Percentiles rank a stretch among this genome's conserved stretches.
phyloP scores from a whole-genome alignment of 2,888 invertebrate species.

The Lysandra bellargus region DNA sequence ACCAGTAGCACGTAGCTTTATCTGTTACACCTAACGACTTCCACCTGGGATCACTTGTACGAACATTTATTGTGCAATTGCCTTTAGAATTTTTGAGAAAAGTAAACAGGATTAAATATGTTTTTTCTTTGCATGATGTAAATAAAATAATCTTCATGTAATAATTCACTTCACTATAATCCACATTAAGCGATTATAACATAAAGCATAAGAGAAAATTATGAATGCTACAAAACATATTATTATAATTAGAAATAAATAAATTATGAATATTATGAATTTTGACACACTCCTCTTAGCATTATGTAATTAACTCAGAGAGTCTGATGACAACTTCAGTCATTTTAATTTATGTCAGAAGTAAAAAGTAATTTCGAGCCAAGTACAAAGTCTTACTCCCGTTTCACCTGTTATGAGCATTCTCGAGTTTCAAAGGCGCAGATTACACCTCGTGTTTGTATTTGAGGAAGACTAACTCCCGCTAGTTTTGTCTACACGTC shows the following conservation, averaged over 20 bases:
- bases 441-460: slow-evolving; percentile 66
- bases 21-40: slow-evolving; percentile 10
- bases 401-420: slow-evolving; percentile 69
- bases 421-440: slow-evolving; percentile 69
- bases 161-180: too few species aligned
- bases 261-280: too few species aligned
- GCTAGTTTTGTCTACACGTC: slow-evolving; percentile 73
- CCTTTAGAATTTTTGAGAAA: neutral
- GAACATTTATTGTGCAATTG: neutral
- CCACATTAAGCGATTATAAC: too few species aligned
- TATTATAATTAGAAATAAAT: too few species aligned
- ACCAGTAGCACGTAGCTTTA: slow-evolving; percentile 7
- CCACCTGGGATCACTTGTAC: neutral
- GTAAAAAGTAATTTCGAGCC: slow-evolving; percentile 48
- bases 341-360: slow-evolving; percentile 39
- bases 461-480: slow-evolving; percentile 74
- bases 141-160: too few species aligned
- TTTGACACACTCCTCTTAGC: neutral
- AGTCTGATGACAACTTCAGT: slow-evolving; percentile 37
- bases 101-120: too few species aligned
- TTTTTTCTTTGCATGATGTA: too few species aligned
- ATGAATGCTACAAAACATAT: neutral
- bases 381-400: slow-evolving; percentile 55
- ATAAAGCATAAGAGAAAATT: neutral
- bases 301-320: neutral